Evolutionary conservation across 2,113 vertebrate species (phyloP).

Genomic region (Callaeas wilsoni): DNA sequence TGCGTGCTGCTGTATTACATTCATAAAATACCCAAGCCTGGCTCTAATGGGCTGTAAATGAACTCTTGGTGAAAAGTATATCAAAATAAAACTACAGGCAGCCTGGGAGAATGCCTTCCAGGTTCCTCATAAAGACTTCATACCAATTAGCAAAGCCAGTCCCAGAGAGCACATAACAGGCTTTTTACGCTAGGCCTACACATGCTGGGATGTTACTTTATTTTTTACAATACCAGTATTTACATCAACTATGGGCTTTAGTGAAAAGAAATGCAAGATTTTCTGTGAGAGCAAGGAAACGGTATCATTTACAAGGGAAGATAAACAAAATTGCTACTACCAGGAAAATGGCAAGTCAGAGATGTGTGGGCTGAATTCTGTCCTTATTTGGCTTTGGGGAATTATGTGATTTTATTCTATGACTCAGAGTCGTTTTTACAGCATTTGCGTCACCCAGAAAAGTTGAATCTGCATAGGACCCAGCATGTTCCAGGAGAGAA

Average conservation of each 20-base stretch:
- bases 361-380: constrained; percentile 8
- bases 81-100: background rate
- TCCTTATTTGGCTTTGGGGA: constrained; percentile 47
- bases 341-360: constrained; percentile 3
- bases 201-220: background rate
- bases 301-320: background rate
- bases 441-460: constrained; percentile 46
- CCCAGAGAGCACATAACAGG: background rate
- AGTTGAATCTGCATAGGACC: constrained; percentile 41
- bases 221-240: background rate
- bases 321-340: background rate
- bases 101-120: background rate
- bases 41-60: background rate
- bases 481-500: constrained; percentile 10
- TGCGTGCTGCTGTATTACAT: background rate
- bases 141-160: background rate
- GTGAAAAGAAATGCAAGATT: background rate
- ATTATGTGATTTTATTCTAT: constrained; percentile 51
- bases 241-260: background rate
- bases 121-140: background rate
- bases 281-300: background rate
- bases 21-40: background rate
- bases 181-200: background rate
- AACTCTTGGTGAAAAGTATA: background rate
- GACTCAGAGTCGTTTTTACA: constrained; percentile 60